Evolutionary conservation across 2,797 vertebrate genomes (phyloP).

Genomic region (Myripristis murdjan): DNA sequence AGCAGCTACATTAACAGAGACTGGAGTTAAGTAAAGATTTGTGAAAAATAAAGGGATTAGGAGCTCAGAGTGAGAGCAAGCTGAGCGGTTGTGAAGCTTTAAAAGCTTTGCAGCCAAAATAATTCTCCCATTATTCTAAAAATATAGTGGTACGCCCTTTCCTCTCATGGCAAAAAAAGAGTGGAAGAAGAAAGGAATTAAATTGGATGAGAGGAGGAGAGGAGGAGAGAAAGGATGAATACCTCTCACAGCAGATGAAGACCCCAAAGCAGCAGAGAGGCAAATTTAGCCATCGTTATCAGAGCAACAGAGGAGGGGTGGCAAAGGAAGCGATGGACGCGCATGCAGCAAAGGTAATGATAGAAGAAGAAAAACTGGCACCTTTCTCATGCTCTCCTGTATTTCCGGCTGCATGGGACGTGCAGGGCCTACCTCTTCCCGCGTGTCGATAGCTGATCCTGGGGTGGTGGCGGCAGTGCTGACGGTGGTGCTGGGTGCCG

Average conservation of each 20-base stretch:
- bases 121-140: neutral
- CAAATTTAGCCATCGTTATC: slow-evolving; percentile 11
- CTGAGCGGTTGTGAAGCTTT: slow-evolving; percentile 19
- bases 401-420: slow-evolving; percentile 89
- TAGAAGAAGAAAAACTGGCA: slow-evolving; percentile 85
- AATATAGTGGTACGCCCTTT: neutral
- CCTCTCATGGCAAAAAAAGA: slow-evolving; percentile 15
- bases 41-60: slow-evolving; percentile 27
- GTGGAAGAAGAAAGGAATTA: slow-evolving; percentile 22
- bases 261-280: slow-evolving; percentile 28
- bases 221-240: slow-evolving; percentile 16
- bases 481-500: slow-evolving; percentile 98
- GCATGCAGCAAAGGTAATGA: slow-evolving; percentile 30
- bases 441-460: slow-evolving; percentile 99
- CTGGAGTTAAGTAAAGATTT: slow-evolving; percentile 16
- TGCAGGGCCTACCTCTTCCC: slow-evolving; percentile 97
- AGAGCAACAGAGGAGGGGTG: slow-evolving; percentile 34
- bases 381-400: slow-evolving; percentile 87
- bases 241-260: slow-evolving; percentile 36
- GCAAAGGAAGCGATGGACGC: slow-evolving; percentile 33
- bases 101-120: slow-evolving; percentile 6
- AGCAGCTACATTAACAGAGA: neutral
- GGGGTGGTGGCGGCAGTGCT: slow-evolving; percentile 99
- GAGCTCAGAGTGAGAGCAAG: slow-evolving; percentile 1
- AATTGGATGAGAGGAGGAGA: slow-evolving; percentile 20